Evolutionary conservation across 1,140 invertebrate genomes (phyloP), one percentile per base, ranked within the genome.

Genomic region (Ceratina australensis): DNA sequence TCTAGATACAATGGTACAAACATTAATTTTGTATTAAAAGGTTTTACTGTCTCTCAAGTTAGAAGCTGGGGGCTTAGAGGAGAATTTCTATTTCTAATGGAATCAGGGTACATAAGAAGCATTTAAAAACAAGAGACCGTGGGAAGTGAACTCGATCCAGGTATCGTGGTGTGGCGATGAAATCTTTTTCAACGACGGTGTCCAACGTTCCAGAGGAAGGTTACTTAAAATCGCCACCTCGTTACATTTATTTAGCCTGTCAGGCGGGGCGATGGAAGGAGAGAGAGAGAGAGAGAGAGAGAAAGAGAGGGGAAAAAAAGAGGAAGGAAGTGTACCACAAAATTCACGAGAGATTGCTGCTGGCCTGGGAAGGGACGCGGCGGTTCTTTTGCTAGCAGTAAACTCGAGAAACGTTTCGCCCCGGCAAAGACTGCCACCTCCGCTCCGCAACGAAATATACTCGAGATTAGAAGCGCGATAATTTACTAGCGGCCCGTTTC

Each of bases 401-500:
- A 61, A 47, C 56, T 42, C 59, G 28, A 64, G 59, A 57, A 72
- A 28, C 24, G 47, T 72, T 72, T 64, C 68, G 20, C 5, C 26
- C 8, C n/a, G 13, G 59, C 60, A 56, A 28, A 57, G 33, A 3
- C 18, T n/a, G 69, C 59, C 69, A 57, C 28, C 52, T 18, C 28
- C 5, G 33, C 76, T 33, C 22, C 3, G 26, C 26, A 72, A 54
- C 69, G 71, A 76, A 78, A 80, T 81, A 84, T 74, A 84, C 73
- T 84, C 42, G 73, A 81, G 83, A 84, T 84, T 78, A 84, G 69
- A 77, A 74, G 74, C 64, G 71, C 71, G 74, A 84, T 81, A 81
- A 84, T 84, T 84, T 78, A 84, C 83, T 71, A 56, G 47, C 54
- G 47, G 57, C 68, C 54, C 68, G 78, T 84, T 84, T 66, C 74